phyloP scores from a whole-genome alignment of 1,140 invertebrate species.

The Drosophila azteca region DNA sequence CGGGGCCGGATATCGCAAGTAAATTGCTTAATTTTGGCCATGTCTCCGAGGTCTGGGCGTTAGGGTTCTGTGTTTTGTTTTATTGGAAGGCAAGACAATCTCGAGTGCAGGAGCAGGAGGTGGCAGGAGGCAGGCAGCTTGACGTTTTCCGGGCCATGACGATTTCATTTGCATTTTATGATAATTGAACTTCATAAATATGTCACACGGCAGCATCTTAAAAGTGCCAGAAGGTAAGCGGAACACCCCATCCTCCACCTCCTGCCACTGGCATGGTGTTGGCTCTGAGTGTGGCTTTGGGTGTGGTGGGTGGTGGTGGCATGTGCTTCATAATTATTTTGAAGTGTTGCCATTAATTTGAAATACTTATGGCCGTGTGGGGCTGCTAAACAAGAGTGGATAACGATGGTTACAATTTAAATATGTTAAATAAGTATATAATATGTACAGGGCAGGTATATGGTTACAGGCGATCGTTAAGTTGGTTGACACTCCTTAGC shows the following conservation, averaged over 20 bases:
- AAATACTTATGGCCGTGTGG: slow-evolving; percentile 73
- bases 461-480: not conserved
- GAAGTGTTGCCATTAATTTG: slow-evolving; percentile 76
- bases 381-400: slow-evolving; percentile 56
- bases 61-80: slow-evolving; percentile 66
- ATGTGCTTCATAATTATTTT: slow-evolving; percentile 79
- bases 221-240: slow-evolving; percentile 76
- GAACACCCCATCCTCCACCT: slow-evolving; percentile 32
- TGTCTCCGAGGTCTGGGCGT: slow-evolving; percentile 57
- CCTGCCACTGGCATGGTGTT: not conserved
- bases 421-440: slow-evolving; percentile 74
- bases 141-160: slow-evolving; percentile 79
- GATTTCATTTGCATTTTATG: slow-evolving; percentile 83
- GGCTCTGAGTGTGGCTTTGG: not conserved
- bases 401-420: slow-evolving; percentile 66
- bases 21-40: slow-evolving; percentile 82
- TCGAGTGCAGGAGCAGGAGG: slow-evolving; percentile 1
- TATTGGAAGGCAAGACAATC: slow-evolving; percentile 50
- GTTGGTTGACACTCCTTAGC: not conserved
- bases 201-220: slow-evolving; percentile 77
- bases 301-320: slow-evolving; percentile 33
- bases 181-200: slow-evolving; percentile 83
- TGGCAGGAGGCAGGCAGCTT: slow-evolving; percentile 40
- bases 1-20: slow-evolving; percentile 74
- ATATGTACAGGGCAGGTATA: not conserved